These are phyloP conservation scores for Vandiemenella viatica DNA, from an alignment of 2,888 invertebrate genomes.

Conservation along the genomic window DNA sequence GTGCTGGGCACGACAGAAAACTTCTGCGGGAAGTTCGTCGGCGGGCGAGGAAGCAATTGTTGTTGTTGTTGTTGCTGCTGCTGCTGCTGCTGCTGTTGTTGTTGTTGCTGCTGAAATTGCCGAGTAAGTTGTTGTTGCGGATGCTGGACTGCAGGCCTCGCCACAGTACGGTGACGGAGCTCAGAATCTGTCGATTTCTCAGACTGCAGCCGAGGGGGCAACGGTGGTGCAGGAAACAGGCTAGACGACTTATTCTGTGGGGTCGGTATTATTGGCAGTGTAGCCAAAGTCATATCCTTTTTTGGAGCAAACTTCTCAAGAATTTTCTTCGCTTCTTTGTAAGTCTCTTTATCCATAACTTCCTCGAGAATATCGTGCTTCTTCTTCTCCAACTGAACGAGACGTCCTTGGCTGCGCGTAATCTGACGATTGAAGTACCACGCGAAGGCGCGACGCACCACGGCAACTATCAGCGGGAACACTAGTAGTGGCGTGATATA, in stretches of 20 bases:
- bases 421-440: conserved; percentile 82
- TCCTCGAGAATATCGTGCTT: conserved; percentile 82
- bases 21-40: neutral
- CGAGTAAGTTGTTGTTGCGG: too few species aligned
- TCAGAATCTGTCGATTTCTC: too few species aligned
- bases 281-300: conserved; percentile 22
- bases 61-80: too few species aligned
- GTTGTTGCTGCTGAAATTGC: too few species aligned
- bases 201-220: neutral
- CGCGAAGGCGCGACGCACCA: conserved; percentile 60
- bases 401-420: conserved; percentile 56
- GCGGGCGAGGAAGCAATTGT: neutral
- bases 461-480: conserved; percentile 63
- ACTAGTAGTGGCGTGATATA: conserved; percentile 65
- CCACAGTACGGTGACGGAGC: conserved; percentile 14
- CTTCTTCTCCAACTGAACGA: conserved; percentile 55
- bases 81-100: too few species aligned
- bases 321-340: conserved; percentile 83
- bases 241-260: neutral
- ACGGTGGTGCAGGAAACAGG: too few species aligned
- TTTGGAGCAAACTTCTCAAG: conserved; percentile 71
- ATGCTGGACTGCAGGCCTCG: neutral
- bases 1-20: neutral
- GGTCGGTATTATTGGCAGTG: neutral
- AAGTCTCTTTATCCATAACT: conserved; percentile 95